phyloP scores from a whole-genome alignment of 2,888 invertebrate genomes.

The Apamea crenata region DNA sequence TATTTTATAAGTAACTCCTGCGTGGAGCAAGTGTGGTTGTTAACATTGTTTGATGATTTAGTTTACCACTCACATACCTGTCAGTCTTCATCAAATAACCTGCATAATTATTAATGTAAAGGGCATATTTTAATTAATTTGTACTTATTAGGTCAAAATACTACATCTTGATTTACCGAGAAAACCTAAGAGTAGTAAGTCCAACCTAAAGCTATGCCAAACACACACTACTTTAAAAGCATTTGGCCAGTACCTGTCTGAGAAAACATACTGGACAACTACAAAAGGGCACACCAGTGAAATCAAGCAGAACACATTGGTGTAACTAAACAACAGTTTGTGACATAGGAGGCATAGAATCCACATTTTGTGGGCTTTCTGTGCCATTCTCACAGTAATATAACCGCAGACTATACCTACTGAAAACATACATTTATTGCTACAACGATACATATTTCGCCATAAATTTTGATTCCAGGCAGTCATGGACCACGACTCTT shows the following conservation, averaged over 20 bases:
- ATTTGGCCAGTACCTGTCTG: constrained; percentile 6
- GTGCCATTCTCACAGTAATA: constrained; percentile 9
- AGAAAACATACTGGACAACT: constrained; percentile 4
- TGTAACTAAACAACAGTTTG: constrained; percentile 25
- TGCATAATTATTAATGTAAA: constrained; percentile 29
- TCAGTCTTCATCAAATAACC: constrained; percentile 33
- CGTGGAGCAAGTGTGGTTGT: background rate
- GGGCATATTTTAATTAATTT: constrained; percentile 56
- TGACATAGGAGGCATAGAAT: constrained; percentile 13
- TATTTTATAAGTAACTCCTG: background rate
- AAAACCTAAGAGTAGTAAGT: constrained; percentile 60
- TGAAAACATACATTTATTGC: constrained; percentile 4
- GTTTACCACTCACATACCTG: constrained; percentile 21
- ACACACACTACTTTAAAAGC: constrained; percentile 13
- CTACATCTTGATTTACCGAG: constrained; percentile 61
- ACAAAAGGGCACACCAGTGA: constrained; percentile 1
- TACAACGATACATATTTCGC: constrained; percentile 15
- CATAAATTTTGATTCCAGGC: constrained; percentile 6
- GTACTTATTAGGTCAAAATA: constrained; percentile 60
- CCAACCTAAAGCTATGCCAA: constrained; percentile 42
- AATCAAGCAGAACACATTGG: constrained; percentile 10
- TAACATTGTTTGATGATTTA: constrained; percentile 11
- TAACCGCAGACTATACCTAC: constrained; percentile 1
- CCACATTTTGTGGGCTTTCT: background rate
- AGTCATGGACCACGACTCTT: constrained; percentile 35